Evolutionary conservation across 2,888 invertebrate genomes (phyloP), one percentile per base, ranked within the genome.

Genomic region (Lymantria monacha): DNA sequence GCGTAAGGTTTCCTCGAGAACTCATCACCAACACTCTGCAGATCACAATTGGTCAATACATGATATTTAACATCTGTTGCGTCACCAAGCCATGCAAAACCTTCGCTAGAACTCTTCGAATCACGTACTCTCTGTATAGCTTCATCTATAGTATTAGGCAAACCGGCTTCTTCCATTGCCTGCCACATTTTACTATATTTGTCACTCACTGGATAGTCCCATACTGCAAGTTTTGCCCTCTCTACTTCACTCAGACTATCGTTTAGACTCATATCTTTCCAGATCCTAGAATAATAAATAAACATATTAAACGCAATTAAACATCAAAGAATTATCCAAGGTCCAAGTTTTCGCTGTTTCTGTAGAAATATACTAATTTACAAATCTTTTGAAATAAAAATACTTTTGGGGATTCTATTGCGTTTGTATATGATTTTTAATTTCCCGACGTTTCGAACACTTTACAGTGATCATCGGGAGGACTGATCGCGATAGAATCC

Each of bases 111-210:
- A 30, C 94, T 93, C 70, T 88, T 88, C 0, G 86, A 94, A 93
- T 73, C 94, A 92, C 59, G 93, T 87, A 62, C 95, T 91, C 74
- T 92, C 9, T 92, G 91, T 0, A 98, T 87, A 0, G 98, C 99
- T 61, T 96, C 96, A 0, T 96, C 95, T 40, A 96, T 92, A 3
- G 93, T 93, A 31, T 93, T 92, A 0, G 99, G 99, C 10, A 99
- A 92, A 0, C 93, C 94, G 0, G 98, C 96, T 53, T 94, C 93
- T 70, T 94, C 93, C 97, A 99, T 99, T 0, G 97, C 97, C 79
- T 98, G 97, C 97, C 98, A 98, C 96, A 99, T 98, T 87, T 99
- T 99, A 40, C 98, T 99, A 83, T 98, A 99, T 76, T 98, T 99
- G 85, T 99, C 98, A 72, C 98, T 98, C 0, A 99, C 98, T 0